Evolutionary conservation across 2,888 invertebrate species (phyloP), one percentile per base, ranked within the genome.

Genomic region (Bombyx huttoni): DNA sequence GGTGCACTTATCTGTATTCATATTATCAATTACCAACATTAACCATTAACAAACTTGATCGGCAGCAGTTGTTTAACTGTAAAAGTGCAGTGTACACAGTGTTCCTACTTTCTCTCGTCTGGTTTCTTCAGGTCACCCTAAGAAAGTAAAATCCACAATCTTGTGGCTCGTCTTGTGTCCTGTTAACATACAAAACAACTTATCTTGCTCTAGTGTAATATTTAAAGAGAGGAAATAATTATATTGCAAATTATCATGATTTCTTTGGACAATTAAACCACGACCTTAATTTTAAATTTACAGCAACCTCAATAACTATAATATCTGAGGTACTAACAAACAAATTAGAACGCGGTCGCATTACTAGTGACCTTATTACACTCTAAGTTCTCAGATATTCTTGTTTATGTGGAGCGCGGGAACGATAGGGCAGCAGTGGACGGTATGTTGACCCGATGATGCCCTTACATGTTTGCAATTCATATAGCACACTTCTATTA

Each of bases 61-160:
- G 12, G 12, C 7, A 40, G 3, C 1, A 12, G 68, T 83, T 81
- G 80, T 78, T 76, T 81, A 81, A 81, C 69, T 71, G 78, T 80
- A 80, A 79, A 24, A 79, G 73, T 9, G 67, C 68, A 72, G 35
- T 49, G 62, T 77, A 79, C 76, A 81, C 78, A 76, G 78, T 75
- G 77, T 82, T 81, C 82, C 84, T 83, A 88, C 85, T 87, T 88
- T 87, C 86, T 85, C 87, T 81, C 79, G 82, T 84, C 84, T 84
- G 80, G 82, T 84, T 85, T 85, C 79, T 81, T 79, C 79, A 76
- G 81, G 85, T 82, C 79, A 80, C 77, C 76, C 73, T 73, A 83
- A 82, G 88, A 88, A 88, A 88, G 87, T 87, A 87, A 87, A 88
- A 87, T 84, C 78, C 84, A 83, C 85, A 83, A 83, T 79, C 81